phyloP scores from a whole-genome alignment of 2,888 invertebrate genomes.

The Cheilosia impressa region DNA sequence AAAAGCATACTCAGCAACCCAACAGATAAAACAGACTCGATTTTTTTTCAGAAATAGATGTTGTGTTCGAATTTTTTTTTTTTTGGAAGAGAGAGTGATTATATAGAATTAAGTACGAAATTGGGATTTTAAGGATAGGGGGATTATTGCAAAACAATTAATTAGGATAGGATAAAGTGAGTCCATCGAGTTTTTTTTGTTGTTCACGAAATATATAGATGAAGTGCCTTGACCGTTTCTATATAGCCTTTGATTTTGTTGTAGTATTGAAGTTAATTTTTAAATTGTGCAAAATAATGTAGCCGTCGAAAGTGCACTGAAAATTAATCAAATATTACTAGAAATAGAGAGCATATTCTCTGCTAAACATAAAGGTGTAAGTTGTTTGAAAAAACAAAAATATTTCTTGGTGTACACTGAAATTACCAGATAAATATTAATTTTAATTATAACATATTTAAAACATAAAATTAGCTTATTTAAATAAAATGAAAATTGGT shows the following conservation, averaged over 20 bases:
- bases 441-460: not conserved
- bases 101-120: slow-evolving; percentile 5
- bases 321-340: slow-evolving; percentile 57
- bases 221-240: slow-evolving; percentile 53
- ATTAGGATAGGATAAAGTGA: slow-evolving; percentile 40
- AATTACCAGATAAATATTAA: not conserved
- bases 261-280: slow-evolving; percentile 60
- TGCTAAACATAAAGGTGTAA: slow-evolving; percentile 48
- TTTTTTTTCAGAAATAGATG: slow-evolving; percentile 32
- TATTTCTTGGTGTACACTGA: slow-evolving; percentile 70
- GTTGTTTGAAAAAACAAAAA: not conserved
- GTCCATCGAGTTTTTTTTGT: slow-evolving; percentile 44
- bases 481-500: not conserved
- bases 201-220: slow-evolving; percentile 45
- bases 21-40: slow-evolving; percentile 74
- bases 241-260: slow-evolving; percentile 34
- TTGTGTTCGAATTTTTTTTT: slow-evolving; percentile 30
- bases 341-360: slow-evolving; percentile 28
- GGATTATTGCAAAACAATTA: slow-evolving; percentile 9
- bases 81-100: slow-evolving; percentile 35
- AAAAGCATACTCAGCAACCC: slow-evolving; percentile 75
- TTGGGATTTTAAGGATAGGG: slow-evolving; percentile 1
- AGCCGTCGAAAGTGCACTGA: slow-evolving; percentile 73
- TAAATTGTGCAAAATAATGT: slow-evolving; percentile 63
- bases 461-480: not conserved